These are phyloP conservation scores for human (Homo sapiens) DNA, from an alignment of 2,113 vertebrate species.

Conservation along the genomic window DNA sequence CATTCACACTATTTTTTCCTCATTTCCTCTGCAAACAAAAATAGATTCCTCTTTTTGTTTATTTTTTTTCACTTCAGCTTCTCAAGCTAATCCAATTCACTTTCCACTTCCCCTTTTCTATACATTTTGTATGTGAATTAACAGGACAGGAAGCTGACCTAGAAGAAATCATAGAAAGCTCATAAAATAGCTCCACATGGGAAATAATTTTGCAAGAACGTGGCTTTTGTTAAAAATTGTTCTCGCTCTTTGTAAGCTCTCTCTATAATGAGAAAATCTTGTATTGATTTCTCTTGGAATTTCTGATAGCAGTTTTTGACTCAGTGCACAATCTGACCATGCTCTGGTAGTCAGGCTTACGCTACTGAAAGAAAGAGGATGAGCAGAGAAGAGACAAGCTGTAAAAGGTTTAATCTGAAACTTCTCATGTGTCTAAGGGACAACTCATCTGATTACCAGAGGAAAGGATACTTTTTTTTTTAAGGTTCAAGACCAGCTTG, in stretches of 20 bases:
- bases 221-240: slow-evolving; percentile 2
- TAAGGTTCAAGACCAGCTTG: no score
- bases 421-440: neutral
- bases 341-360: neutral
- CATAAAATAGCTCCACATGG: neutral
- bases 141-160: neutral
- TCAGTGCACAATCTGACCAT: neutral
- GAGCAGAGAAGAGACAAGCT: neutral
- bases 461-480: neutral
- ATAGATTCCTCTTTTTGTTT: neutral
- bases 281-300: neutral
- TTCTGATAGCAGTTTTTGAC: neutral
- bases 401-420: neutral
- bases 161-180: neutral
- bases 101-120: neutral
- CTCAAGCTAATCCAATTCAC: neutral
- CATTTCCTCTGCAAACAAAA: slow-evolving; percentile 53
- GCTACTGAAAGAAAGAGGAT: neutral
- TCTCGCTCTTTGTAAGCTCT: neutral
- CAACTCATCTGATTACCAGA: neutral
- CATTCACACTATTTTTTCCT: neutral
- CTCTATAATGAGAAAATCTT: neutral
- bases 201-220: slow-evolving; percentile 12
- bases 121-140: neutral
- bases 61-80: slow-evolving; percentile 20